phyloP scores from a whole-genome alignment of 2,888 invertebrate genomes.

The Luperina testacea region DNA sequence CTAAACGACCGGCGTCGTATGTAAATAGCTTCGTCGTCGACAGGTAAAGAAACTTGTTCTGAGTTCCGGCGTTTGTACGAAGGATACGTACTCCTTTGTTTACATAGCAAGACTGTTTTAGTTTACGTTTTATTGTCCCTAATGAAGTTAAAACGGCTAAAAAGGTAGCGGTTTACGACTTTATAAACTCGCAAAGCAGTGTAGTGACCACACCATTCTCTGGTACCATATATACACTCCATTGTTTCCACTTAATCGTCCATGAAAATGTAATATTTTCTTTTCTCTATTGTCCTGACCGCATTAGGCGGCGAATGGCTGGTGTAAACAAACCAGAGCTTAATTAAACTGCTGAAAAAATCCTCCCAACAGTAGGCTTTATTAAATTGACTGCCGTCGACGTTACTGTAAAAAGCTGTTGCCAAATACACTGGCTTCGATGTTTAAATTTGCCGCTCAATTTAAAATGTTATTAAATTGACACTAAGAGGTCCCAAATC shows the following conservation, averaged over 20 bases:
- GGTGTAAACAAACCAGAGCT: conserved; percentile 56
- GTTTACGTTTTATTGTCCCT: conserved; percentile 25
- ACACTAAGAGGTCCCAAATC: conserved; percentile 75
- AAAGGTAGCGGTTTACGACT: conserved; percentile 37
- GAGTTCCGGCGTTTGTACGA: conserved; percentile 55
- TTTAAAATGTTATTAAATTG: conserved; percentile 80
- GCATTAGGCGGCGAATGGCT: conserved; percentile 48
- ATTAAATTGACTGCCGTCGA: conserved; percentile 56
- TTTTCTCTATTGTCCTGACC: conserved; percentile 58
- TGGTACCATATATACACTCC: conserved; percentile 45
- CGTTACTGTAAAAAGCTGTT: conserved; percentile 52
- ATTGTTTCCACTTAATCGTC: conserved; percentile 73
- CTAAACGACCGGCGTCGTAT: conserved; percentile 63
- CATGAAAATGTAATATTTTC: conserved; percentile 69
- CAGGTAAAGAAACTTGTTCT: conserved; percentile 62
- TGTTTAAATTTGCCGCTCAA: conserved; percentile 73
- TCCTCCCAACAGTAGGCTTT: conserved; percentile 40
- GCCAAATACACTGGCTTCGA: conserved; percentile 49
- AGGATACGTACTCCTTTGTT: conserved; percentile 53
- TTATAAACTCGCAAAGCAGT: conserved; percentile 25
- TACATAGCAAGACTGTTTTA: conserved; percentile 44
- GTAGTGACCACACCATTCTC: conserved; percentile 38
- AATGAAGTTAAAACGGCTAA: conserved; percentile 33
- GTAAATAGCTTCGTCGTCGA: conserved; percentile 61
- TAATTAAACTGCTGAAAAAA: conserved; percentile 61